Percentiles rank a stretch among this genome's conserved stretches.
Evolutionary conservation across 2,797 vertebrate species (phyloP).

Genomic region (Naso thynnoides): DNA sequence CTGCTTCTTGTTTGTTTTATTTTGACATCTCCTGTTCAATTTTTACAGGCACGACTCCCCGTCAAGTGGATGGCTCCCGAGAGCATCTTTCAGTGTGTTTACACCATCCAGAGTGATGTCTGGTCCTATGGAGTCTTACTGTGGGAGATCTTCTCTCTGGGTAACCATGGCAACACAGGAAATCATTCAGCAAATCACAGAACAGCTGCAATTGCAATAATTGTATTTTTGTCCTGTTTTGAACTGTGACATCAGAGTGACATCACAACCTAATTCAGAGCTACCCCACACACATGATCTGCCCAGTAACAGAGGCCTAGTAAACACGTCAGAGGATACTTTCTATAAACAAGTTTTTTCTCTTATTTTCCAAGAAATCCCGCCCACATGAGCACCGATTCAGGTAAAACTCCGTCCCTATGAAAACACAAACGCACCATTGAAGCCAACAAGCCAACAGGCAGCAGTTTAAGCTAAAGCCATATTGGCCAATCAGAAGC

Average conservation of each 20-base stretch:
- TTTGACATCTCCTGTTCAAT: constrained; percentile 59
- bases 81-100: constrained; percentile 97
- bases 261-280: not conserved
- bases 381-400: too few relatives aligned
- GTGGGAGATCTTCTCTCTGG: constrained; percentile 98
- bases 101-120: constrained; percentile 96
- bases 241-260: not conserved
- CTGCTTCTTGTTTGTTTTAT: constrained; percentile 18
- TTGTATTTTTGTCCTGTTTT: not conserved
- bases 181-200: not conserved
- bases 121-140: constrained; percentile 98
- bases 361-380: too few relatives aligned
- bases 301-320: not conserved
- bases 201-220: not conserved
- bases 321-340: too few relatives aligned
- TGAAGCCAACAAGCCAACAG: too few relatives aligned
- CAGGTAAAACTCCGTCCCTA: too few relatives aligned
- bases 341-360: too few relatives aligned
- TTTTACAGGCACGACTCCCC: constrained; percentile 91
- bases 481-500: too few relatives aligned
- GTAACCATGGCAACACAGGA: constrained; percentile 74
- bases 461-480: too few relatives aligned
- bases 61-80: constrained; percentile 99
- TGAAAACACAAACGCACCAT: too few relatives aligned
- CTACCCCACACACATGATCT: not conserved